These are phyloP conservation scores for Halocynthia aurantium DNA, from an alignment of 23 tunicate genomes.

Conservation along the genomic window DNA sequence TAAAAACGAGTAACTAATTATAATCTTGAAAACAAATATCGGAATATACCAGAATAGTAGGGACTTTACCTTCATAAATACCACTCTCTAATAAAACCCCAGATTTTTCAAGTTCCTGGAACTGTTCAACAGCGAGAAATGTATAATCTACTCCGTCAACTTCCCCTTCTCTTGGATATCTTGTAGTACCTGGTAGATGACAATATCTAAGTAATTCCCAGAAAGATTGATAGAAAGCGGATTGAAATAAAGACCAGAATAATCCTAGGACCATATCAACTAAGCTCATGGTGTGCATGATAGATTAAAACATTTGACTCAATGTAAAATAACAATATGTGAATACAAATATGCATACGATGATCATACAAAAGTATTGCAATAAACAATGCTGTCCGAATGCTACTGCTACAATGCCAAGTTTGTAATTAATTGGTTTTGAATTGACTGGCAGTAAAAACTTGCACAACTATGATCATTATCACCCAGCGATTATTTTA, in stretches of 20 bases:
- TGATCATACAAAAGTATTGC: neutral
- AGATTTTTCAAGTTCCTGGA: slow-evolving; percentile 75
- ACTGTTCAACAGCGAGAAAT: slow-evolving; percentile 70
- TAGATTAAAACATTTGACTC: neutral
- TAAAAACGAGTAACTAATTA: neutral
- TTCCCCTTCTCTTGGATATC: slow-evolving; percentile 67
- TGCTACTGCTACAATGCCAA: neutral
- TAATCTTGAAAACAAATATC: neutral
- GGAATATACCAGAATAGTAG: neutral
- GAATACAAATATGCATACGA: no score
- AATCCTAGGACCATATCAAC: no score
- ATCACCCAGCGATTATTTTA: no score
- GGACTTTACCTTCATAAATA: slow-evolving; percentile 57
- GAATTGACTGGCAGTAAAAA: no score
- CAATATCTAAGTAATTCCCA: no score
- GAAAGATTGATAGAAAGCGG: no score
- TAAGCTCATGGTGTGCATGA: no score
- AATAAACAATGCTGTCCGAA: neutral
- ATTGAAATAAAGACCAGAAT: no score
- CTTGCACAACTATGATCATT: no score
- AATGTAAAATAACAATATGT: neutral
- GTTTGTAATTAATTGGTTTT: no score
- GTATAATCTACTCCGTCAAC: slow-evolving; percentile 90
- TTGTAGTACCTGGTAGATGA: slow-evolving; percentile 61
- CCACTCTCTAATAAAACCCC: slow-evolving; percentile 94